phyloP scores from a whole-genome alignment of 2,797 vertebrate genomes.

The Lacerta viridis region DNA sequence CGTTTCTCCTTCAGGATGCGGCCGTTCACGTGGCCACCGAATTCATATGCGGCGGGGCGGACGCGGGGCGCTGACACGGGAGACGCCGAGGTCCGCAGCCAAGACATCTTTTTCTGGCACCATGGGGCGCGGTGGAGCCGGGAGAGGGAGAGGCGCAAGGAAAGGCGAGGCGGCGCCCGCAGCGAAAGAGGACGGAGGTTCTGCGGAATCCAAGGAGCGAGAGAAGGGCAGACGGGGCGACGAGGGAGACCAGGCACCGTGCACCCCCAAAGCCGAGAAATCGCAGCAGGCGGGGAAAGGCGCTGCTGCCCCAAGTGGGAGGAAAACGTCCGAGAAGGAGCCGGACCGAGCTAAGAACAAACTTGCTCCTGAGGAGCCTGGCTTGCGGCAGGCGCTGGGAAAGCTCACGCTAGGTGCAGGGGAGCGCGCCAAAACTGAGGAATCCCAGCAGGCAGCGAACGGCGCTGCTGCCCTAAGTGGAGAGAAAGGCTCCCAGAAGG shows the following conservation, averaged over 20 bases:
- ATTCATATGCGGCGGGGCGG: background rate
- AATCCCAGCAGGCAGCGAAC: no score
- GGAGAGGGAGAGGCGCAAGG: constrained; percentile 57
- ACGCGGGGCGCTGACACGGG: background rate
- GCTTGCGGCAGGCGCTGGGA: constrained; percentile 52
- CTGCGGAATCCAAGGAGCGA: background rate
- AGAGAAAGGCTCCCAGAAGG: no score
- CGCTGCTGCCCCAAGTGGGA: background rate
- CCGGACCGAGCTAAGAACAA: no score
- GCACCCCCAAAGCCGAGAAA: no score
- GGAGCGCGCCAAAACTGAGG: constrained; percentile 48
- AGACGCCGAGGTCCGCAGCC: background rate
- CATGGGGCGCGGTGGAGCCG: constrained; percentile 55
- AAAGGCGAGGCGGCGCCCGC: constrained; percentile 83
- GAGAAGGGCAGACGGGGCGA: background rate
- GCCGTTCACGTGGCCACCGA: background rate
- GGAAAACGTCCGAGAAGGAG: background rate
- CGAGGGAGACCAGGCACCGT: fast-evolving
- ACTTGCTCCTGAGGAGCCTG: background rate
- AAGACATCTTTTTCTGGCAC: background rate
- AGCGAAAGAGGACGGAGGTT: background rate
- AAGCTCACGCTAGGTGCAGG: constrained; percentile 49
- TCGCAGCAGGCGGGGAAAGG: background rate
- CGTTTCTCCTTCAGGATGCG: background rate
- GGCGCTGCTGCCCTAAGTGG: no score